Base-by-base conservation (phyloP, 1,140 invertebrate species). In the Whitmania pigra region DNA sequence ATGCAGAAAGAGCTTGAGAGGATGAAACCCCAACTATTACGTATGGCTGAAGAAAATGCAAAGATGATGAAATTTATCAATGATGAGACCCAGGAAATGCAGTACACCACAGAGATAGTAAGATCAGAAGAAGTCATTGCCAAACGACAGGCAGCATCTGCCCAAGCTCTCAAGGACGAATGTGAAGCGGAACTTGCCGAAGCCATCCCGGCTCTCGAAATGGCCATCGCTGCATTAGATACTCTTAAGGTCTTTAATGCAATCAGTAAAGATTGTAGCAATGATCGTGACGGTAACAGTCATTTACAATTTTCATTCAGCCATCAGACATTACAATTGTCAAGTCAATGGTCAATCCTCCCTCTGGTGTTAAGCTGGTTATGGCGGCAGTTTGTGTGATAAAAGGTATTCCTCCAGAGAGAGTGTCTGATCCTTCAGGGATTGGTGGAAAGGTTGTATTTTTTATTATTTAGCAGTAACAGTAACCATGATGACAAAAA, bases 401-500 rank as follows among this genome's bases (percentile, higher is more conserved):
- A 78, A 82, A 79, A 67, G 79, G 81, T 53, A 80, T 82, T 53
- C 78, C 80, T 73, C 79, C 82, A 22, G 80, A 82, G 71, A 82
- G 77, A 72, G 77, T 83, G 9, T 78, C 78, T 69, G 82, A 83
- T 73, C 81, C 92, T 27, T 76, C 79, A 63, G 74, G 86, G n/a
- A 86, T 87, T 53, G 90, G 90, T 2, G 88, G 87, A 82, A 93
- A 88, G 77, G 83, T 85, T n/a, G n/a, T n/a, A n/a, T n/a, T 76
- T 63, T 49, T 49, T 15, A 5, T 49, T 17, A 17, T 49, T 49
- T 13, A 17, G 2, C 43, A 17, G 5, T 49, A 49, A 15, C 43
- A 13, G 2, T 36, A 36, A 36, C 6, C 6, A 36, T 36, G 6
- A 2, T 36, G 31, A 36, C 31, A 36, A 36, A 36, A 36, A 36